Percentiles rank a stretch among this genome's conserved stretches.
phyloP scores from a whole-genome alignment of 2,888 invertebrate species.

The Apodemia duryi region DNA sequence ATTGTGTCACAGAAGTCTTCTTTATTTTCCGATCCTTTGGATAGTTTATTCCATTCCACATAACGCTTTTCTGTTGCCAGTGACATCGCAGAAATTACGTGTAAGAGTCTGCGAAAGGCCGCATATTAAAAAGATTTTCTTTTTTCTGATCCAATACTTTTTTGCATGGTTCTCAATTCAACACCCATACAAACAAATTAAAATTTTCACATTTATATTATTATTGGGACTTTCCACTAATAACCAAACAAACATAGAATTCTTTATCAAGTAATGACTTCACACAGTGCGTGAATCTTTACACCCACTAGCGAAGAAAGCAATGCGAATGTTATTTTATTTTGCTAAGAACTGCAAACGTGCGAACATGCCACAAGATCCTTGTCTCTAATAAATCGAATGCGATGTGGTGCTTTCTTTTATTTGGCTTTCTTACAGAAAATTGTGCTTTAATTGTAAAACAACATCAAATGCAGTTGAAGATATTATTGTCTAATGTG shows the following conservation, averaged over 20 bases:
- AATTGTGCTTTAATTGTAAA: slow-evolving; percentile 3
- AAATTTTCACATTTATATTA: too few species aligned
- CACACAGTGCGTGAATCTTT: slow-evolving; percentile 2
- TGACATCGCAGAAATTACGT: too few species aligned
- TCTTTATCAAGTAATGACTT: not conserved
- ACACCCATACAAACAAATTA: too few species aligned
- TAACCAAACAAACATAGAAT: not conserved
- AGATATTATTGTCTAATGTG: not conserved
- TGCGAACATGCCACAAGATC: slow-evolving; percentile 17
- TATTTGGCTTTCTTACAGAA: not conserved
- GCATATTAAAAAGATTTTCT: too few species aligned
- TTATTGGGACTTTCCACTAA: too few species aligned
- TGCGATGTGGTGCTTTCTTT: not conserved
- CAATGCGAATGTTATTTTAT: slow-evolving; percentile 19
- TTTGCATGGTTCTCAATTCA: too few species aligned
- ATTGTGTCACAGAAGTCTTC: too few species aligned
- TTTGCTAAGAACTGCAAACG: slow-evolving; percentile 18
- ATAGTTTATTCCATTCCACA: too few species aligned
- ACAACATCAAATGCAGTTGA: not conserved
- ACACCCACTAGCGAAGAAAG: slow-evolving; percentile 23
- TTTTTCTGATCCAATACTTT: too few species aligned
- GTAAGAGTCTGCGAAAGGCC: too few species aligned
- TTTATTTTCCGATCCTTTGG: too few species aligned
- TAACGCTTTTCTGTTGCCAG: too few species aligned
- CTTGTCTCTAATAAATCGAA: slow-evolving; percentile 13